Evolutionary conservation across 2,888 invertebrate genomes (phyloP), one percentile per base, ranked within the genome.

Genomic region (Ferrisia virgata): DNA sequence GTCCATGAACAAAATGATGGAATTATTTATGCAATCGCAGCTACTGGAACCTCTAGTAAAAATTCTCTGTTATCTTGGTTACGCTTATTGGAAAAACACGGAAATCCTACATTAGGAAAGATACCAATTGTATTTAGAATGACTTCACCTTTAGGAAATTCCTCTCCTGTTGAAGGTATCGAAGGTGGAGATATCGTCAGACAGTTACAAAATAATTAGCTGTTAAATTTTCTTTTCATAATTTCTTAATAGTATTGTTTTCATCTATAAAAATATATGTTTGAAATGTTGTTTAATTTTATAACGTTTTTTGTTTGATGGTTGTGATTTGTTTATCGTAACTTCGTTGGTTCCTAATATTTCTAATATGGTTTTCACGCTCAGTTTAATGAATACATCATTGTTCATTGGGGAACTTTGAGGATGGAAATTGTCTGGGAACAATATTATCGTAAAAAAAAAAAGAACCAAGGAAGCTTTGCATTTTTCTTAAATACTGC

Each of bases 1-100:
- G 92, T 96, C 0, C 98, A 99, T 88, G 96, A 97, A 88, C 97
- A 98, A 89, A 93, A 95, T 84, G 97, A 98, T 89, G 97, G 96
- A 4, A 94, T 94, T 0, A 93, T 98, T 87, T 92, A 96, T 86
- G 94, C 94, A 9, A 91, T 96, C 81, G 96, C 96, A 89, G 96
- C 96, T 33, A 97, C 98, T 85, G 98, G 98, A 81, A 94, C 95
- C 11, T 95, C 95, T 18, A 94, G 94, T 85, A 93, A 95, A 89
- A 97, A 97, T 89, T 97, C 98, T 0, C 89, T 98, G 8, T 89
- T 97, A n/a, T 96, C 96, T 0, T 98, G 95, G 97, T 93, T 97
- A 87, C 91, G 96, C 82, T 91, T 94, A 87, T 88, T 97, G 86
- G 94, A 97, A 88, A 91, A 91, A 85, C 90, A 93, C 87, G 92